Evolutionary conservation across 2,113 vertebrate genomes (phyloP).

Genomic region (Desmodus rotundus): DNA sequence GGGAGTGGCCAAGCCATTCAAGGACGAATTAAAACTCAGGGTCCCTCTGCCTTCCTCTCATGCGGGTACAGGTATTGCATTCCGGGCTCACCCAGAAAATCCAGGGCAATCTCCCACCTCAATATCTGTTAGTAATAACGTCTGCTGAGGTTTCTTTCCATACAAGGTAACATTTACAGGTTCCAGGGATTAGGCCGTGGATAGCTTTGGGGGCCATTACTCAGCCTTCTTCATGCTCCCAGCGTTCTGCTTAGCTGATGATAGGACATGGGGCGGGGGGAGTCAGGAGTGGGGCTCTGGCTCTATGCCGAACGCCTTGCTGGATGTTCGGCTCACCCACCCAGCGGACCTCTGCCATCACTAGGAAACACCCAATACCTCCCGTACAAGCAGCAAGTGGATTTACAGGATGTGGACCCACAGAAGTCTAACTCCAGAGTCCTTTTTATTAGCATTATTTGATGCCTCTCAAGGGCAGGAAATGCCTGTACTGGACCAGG

Average conservation of each 20-base stretch:
- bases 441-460: neutral
- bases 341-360: no score
- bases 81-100: no score
- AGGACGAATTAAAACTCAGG: neutral
- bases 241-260: neutral
- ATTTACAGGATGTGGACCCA: neutral
- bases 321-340: neutral
- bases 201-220: neutral
- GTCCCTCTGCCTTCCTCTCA: neutral
- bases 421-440: neutral
- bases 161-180: neutral
- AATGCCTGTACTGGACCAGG: neutral
- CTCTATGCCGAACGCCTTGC: neutral
- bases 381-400: neutral
- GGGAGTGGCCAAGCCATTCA: neutral
- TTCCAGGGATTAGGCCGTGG: neutral
- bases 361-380: neutral
- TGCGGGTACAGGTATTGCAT: neutral
- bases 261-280: no score
- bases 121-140: neutral
- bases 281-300: neutral
- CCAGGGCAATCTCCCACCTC: neutral
- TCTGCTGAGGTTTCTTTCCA: neutral
- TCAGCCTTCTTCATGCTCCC: neutral
- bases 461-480: neutral